A percentile compares a stretch with the other conserved stretches of the same genome.
Evolutionary conservation across 2,888 invertebrate genomes (phyloP).

Genomic region (Pimpla rufipes): DNA sequence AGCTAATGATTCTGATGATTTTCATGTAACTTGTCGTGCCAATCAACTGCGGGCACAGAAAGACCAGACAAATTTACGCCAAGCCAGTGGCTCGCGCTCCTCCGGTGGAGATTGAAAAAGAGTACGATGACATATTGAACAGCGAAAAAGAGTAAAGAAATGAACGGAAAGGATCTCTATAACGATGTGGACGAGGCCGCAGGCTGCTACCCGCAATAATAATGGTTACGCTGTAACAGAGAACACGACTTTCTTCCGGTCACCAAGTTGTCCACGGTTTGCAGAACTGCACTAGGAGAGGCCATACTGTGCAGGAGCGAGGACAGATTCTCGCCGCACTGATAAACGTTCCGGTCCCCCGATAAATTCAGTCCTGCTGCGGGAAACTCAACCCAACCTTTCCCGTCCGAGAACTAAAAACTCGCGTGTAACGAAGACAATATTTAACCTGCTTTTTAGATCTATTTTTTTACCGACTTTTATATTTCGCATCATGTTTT

Average conservation of each 20-base stretch:
- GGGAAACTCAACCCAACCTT: not conserved
- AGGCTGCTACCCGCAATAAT: slow-evolving; percentile 18
- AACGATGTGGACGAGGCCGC: slow-evolving; percentile 34
- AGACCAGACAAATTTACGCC: not conserved
- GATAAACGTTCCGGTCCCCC: slow-evolving; percentile 62
- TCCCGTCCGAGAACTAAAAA: slow-evolving; percentile 22
- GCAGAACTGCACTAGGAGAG: not conserved
- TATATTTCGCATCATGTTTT: not conserved
- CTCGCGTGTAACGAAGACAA: slow-evolving; percentile 35
- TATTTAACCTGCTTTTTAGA: slow-evolving; percentile 32
- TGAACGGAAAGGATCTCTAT: not conserved
- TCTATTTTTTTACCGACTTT: not conserved
- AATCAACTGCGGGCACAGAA: not conserved
- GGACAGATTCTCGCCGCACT: slow-evolving; percentile 60
- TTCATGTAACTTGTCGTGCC: not conserved
- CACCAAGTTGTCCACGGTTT: not conserved
- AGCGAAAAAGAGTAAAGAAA: not conserved
- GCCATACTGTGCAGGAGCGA: slow-evolving; percentile 19
- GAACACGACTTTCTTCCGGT: slow-evolving; percentile 23
- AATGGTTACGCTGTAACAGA: slow-evolving; percentile 25
- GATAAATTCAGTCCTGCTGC: slow-evolving; percentile 32
- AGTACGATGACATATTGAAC: not conserved
- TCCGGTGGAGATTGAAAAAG: not conserved
- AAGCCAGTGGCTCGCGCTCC: not conserved
- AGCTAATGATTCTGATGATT: too few relatives aligned